Conservation (phyloP, 2,113 vertebrate species). For the Passer domesticus region DNA sequence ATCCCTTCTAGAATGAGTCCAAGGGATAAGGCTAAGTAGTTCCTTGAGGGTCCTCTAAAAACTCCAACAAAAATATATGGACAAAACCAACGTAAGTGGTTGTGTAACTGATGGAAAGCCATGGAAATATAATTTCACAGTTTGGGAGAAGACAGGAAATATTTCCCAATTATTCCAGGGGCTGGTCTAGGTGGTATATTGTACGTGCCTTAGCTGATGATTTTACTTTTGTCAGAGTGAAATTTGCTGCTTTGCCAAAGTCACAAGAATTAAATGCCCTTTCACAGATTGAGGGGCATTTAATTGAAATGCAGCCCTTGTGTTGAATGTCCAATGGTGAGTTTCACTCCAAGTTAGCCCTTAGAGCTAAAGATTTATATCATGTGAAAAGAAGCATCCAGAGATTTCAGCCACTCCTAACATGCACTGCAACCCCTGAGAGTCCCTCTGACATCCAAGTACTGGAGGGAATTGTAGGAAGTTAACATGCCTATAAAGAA, state of each 20-base stretch:
- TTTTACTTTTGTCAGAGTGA: background rate
- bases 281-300: background rate
- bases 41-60: background rate
- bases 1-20: background rate
- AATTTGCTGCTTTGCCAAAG: background rate
- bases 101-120: background rate
- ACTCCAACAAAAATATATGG: background rate
- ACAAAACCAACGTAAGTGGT: background rate
- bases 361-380: background rate
- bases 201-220: background rate
- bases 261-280: background rate
- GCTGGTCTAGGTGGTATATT: background rate
- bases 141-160: background rate
- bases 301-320: background rate
- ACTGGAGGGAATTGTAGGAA: background rate
- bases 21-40: background rate
- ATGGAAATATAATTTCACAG: background rate
- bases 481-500: background rate
- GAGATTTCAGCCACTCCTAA: background rate
- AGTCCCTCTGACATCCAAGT: background rate
- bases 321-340: rapidly evolving
- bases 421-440: rapidly evolving
- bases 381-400: background rate
- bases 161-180: background rate
- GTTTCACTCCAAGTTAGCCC: background rate